Conservation (phyloP, 2,113 vertebrate species). For the Paralichthys olivaceus region DNA sequence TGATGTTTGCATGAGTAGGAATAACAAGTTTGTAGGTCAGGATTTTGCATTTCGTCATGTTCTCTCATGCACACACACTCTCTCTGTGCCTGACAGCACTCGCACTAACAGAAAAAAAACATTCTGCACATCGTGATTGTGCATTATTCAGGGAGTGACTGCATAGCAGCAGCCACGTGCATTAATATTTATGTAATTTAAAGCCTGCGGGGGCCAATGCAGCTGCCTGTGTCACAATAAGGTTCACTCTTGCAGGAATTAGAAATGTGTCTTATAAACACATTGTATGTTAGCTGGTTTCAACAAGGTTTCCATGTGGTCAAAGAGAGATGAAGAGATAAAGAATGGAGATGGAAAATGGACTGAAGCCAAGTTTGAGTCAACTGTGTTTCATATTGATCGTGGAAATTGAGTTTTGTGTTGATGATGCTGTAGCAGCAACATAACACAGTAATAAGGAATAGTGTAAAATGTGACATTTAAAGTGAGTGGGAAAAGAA, state of each 20-base stretch:
- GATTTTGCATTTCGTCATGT: neutral
- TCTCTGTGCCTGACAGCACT: slow-evolving; percentile 6
- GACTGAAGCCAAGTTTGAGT: slow-evolving; percentile 12
- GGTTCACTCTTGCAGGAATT: neutral
- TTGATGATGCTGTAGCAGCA: neutral
- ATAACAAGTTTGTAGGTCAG: neutral
- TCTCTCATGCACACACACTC: neutral
- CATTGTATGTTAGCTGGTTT: neutral
- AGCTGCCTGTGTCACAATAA: slow-evolving; percentile 14
- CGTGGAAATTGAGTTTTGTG: neutral
- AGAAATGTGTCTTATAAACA: slow-evolving; percentile 1
- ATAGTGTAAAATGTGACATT: neutral
- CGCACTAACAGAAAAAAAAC: slow-evolving; percentile 11
- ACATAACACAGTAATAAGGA: too few species aligned
- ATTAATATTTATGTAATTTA: slow-evolving; percentile 55
- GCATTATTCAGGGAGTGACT: slow-evolving; percentile 61
- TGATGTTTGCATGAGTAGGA: neutral
- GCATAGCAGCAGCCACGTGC: slow-evolving; percentile 39
- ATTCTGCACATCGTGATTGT: slow-evolving; percentile 47
- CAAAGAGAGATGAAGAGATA: neutral
- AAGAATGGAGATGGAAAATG: neutral
- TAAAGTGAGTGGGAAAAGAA: neutral
- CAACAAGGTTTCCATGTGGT: neutral
- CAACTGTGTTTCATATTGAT: slow-evolving; percentile 13
- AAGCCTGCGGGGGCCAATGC: slow-evolving; percentile 2